A percentile compares a stretch with the other conserved stretches of the same genome.
Conservation (phyloP, 1,140 invertebrate species). For the Lepidotrigona ventralis region DNA sequence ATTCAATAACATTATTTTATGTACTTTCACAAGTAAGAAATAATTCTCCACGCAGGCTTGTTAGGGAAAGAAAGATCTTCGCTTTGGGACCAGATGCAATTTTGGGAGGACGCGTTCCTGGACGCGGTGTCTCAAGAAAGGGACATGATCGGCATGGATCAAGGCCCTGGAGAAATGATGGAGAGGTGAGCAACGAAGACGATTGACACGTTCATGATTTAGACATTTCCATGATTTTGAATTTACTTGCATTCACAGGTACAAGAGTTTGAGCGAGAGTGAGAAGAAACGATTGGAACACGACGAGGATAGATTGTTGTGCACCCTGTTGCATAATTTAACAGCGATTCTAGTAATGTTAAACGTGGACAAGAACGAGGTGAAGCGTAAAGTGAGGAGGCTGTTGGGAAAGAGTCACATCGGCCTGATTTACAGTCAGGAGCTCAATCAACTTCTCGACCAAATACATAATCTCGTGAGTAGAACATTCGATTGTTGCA, state of each 20-base stretch:
- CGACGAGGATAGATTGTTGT: constrained; percentile 97
- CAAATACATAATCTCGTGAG: constrained; percentile 96
- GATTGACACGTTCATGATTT: background rate
- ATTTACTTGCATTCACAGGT: constrained; percentile 78
- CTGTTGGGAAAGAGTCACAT: constrained; percentile 99
- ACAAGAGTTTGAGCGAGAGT: constrained; percentile 94
- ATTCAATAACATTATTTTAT: too few relatives aligned
- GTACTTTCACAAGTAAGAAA: background rate
- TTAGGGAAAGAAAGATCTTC: constrained; percentile 88
- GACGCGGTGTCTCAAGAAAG: constrained; percentile 99
- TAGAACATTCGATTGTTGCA: constrained; percentile 34
- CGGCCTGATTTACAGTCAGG: constrained; percentile 97
- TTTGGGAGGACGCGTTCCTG: constrained; percentile 99
- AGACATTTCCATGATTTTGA: too few relatives aligned
- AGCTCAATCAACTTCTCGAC: constrained; percentile 97
- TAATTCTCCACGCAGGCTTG: constrained; percentile 62
- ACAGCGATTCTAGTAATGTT: constrained; percentile 98
- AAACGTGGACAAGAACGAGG: constrained; percentile 91
- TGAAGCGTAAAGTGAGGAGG: constrained; percentile 95
- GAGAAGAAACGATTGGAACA: constrained; percentile 98
- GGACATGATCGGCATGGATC: constrained; percentile 99
- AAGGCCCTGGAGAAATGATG: constrained; percentile 99
- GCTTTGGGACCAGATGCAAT: constrained; percentile 99
- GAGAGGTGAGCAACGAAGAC: constrained; percentile 85
- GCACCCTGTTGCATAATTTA: constrained; percentile 97